Percentiles rank a stretch among this genome's conserved stretches.
phyloP scores from a whole-genome alignment of 2,888 invertebrate species.

The Callimorpha dominula region DNA sequence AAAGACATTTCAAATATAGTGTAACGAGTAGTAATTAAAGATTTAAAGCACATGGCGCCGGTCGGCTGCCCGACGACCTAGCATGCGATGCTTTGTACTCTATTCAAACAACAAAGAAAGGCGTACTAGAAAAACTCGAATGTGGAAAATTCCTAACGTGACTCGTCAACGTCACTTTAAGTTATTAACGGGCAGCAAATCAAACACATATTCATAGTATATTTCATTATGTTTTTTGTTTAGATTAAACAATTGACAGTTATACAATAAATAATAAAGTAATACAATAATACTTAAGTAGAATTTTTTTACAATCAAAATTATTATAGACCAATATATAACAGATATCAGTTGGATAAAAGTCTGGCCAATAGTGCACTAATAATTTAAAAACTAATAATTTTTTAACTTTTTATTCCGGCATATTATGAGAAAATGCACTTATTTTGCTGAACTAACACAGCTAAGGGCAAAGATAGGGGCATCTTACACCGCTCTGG shows the following conservation, averaged over 20 bases:
- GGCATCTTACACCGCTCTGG: neutral
- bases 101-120: conserved; percentile 46
- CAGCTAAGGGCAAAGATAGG: neutral
- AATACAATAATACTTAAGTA: neutral
- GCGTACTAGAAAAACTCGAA: conserved; percentile 41
- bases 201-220: too few species aligned
- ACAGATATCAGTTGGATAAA: too few species aligned
- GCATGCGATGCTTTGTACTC: conserved; percentile 40
- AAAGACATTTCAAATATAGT: conserved; percentile 35
- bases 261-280: neutral
- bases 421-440: too few species aligned
- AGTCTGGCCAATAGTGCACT: too few species aligned
- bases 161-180: conserved; percentile 33
- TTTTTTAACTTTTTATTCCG: too few species aligned
- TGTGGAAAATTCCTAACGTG: conserved; percentile 26
- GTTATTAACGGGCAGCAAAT: conserved; percentile 5
- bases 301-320: too few species aligned
- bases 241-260: neutral
- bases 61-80: conserved; percentile 38
- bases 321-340: too few species aligned
- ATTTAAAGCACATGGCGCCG: conserved; percentile 62
- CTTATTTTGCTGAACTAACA: too few species aligned
- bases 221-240: too few species aligned
- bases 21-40: conserved; percentile 66
- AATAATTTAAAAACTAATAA: too few species aligned